These are phyloP conservation scores for Apteryx owenii DNA, from an alignment of 2,113 vertebrate species.

Conservation along the genomic window DNA sequence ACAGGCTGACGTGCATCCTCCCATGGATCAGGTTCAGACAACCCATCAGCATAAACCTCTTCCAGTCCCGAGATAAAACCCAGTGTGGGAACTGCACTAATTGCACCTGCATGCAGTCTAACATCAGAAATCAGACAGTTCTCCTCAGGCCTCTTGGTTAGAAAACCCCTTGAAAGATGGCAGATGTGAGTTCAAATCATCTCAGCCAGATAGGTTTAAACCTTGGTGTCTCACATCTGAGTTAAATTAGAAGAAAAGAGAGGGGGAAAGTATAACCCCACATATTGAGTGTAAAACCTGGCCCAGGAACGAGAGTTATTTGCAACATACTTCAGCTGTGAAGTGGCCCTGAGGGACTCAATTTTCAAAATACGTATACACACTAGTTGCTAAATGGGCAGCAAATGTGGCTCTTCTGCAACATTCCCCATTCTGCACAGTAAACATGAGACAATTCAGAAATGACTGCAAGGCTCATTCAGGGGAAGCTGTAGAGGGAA, in stretches of 20 bases:
- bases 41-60: not conserved
- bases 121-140: not conserved
- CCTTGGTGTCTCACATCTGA: not conserved
- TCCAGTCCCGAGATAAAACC: not conserved
- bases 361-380: not conserved
- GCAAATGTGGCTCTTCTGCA: not conserved
- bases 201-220: not conserved
- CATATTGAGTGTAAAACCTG: not conserved
- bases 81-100: not conserved
- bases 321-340: not conserved
- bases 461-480: not conserved
- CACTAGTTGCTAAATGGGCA: not conserved
- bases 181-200: not conserved
- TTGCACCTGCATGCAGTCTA: not conserved
- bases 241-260: not conserved
- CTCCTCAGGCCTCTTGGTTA: not conserved
- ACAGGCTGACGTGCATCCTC: not conserved
- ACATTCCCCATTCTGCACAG: not conserved
- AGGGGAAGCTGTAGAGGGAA: not conserved
- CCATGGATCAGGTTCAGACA: not conserved
- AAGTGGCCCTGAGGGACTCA: not conserved
- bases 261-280: not conserved
- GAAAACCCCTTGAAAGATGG: not conserved
- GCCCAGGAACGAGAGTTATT: not conserved
- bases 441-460: not conserved